Base-by-base conservation (phyloP, 2,888 invertebrate species). In the Eupithecia tripunctaria region DNA sequence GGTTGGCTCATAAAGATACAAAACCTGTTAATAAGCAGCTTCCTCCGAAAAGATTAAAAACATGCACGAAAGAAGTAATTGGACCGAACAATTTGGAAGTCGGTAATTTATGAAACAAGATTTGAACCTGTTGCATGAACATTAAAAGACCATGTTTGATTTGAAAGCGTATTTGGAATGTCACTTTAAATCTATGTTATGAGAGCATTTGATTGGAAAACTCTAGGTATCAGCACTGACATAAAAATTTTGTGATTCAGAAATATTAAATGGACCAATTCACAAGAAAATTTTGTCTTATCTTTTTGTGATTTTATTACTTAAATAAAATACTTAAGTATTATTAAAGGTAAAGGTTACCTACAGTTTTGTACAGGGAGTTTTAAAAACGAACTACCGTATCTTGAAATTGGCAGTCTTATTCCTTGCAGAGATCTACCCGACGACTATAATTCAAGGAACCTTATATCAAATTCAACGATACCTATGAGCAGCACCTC, bases 11-110 rank as follows among this genome's bases (percentile, higher is more conserved):
- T 88, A 86, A 84, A 88, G 85, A 87, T 87, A 88, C 85, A 80
- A 83, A 85, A 88, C 86, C 85, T 88, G 90, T 89, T 91, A 91
- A 90, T 91, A 87, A 89, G 86, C 77, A 76, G 87, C 87, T 90
- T 91, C 91, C 90, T 88, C 80, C 72, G 81, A 82, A 88, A 84
- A 86, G 83, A 86, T 89, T 86, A 87, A 86, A 56, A 88, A 85
- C 83, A 82, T 70, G 75, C 75, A 87, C 85, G 82, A 83, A 84
- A 85, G 85, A 83, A 85, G 82, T 86, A 87, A 89, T 88, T 88
- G 84, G 85, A 84, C 81, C 81, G 80, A 84, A 84, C 83, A 84
- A 86, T 85, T 84, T 78, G 72, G 81, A 85, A 86, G 83, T 84
- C 84, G 84, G 84, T 80, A 82, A 84, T 85, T 84, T 84, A 83